Conservation (phyloP, 1,140 invertebrate genomes). For the Drosophila watanabei region DNA sequence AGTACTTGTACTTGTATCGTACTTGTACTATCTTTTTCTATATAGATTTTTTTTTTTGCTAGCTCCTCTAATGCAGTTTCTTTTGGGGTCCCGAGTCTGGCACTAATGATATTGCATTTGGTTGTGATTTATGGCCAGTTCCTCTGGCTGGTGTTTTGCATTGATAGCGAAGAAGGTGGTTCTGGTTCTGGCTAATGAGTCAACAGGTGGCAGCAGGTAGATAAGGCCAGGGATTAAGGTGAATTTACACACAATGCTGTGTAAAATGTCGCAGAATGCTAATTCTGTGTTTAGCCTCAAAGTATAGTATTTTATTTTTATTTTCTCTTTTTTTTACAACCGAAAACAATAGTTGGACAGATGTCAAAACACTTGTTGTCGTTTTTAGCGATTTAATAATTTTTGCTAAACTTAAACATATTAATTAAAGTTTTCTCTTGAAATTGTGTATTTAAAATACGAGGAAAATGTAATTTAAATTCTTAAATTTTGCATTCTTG, state of each 20-base stretch:
- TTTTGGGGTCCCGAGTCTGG: slow-evolving; percentile 29
- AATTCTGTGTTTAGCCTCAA: neutral
- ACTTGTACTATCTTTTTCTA: neutral
- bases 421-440: neutral
- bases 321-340: neutral
- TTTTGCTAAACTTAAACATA: neutral
- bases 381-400: neutral
- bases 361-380: neutral
- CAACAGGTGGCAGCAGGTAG: slow-evolving; percentile 33
- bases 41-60: slow-evolving; percentile 10
- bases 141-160: slow-evolving; percentile 19
- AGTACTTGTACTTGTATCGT: neutral
- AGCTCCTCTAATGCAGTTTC: slow-evolving; percentile 24
- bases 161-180: slow-evolving; percentile 21
- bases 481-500: no score
- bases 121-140: slow-evolving; percentile 68
- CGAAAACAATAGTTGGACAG: neutral
- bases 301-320: neutral
- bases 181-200: slow-evolving; percentile 14
- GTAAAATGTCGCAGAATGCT: neutral
- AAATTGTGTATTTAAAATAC: neutral
- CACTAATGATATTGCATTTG: slow-evolving; percentile 81
- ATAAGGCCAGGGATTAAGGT: slow-evolving; percentile 11
- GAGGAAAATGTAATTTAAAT: neutral
- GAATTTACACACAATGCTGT: slow-evolving; percentile 5